Evolutionary conservation across 2,888 invertebrate genomes (phyloP).

Genomic region (Dinocampus coccinellae): DNA sequence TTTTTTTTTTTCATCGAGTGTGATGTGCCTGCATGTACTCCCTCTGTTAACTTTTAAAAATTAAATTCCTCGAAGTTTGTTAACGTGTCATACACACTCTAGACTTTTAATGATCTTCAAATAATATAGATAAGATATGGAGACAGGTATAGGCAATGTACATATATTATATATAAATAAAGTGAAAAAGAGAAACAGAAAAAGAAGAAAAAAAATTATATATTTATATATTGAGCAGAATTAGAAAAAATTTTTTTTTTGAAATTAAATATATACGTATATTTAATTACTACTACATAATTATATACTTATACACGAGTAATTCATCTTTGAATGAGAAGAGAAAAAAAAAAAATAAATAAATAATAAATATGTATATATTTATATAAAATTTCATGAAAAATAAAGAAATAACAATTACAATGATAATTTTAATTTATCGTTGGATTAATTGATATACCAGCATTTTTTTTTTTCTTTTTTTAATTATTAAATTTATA

Average conservation of each 20-base stretch:
- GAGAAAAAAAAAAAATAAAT: too few relatives aligned
- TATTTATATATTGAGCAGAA: neutral
- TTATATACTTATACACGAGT: neutral
- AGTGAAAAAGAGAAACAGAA: too few relatives aligned
- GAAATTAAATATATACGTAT: neutral
- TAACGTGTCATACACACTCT: constrained; percentile 3
- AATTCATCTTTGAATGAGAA: neutral
- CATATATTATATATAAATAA: neutral
- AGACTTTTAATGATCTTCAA: constrained; percentile 24
- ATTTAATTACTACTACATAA: neutral
- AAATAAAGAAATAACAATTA: constrained; percentile 3
- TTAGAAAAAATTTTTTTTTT: neutral
- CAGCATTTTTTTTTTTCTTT: neutral
- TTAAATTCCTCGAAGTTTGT: neutral
- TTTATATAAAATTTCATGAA: neutral
- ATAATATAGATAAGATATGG: constrained; percentile 19
- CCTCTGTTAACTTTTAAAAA: neutral
- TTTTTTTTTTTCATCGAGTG: neutral
- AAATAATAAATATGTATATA: too few relatives aligned
- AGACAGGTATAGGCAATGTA: neutral
- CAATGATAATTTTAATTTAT: constrained; percentile 1
- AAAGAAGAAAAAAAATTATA: neutral
- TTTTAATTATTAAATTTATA: neutral
- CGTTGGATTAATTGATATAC: constrained; percentile 1
- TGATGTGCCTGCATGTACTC: neutral